Conservation (phyloP, 2,113 vertebrate genomes). For the Trogon melanurus region DNA sequence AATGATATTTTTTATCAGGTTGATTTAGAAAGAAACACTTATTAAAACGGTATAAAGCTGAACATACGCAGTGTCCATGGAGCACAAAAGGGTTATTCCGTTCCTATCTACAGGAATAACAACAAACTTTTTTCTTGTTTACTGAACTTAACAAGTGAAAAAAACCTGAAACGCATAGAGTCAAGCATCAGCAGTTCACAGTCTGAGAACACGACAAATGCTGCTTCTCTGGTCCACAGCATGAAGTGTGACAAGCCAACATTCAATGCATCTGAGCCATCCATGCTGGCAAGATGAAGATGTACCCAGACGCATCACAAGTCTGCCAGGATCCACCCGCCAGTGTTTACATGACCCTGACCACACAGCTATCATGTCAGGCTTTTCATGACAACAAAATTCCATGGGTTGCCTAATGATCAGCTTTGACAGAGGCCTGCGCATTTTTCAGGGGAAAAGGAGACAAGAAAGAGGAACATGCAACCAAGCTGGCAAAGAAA, state of each 20-base stretch:
- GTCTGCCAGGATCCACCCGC: not conserved
- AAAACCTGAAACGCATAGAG: not conserved
- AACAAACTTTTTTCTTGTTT: not conserved
- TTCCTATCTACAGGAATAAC: not conserved
- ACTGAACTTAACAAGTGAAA: not conserved
- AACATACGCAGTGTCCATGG: not conserved
- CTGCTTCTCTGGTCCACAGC: not conserved
- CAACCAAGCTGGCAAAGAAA: not conserved
- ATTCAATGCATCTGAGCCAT: not conserved
- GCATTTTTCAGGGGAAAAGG: not conserved
- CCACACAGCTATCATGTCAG: not conserved
- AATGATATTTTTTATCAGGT: not conserved
- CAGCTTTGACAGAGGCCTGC: not conserved
- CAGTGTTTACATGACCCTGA: not conserved
- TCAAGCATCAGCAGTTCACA: rapidly evolving
- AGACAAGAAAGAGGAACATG: not conserved
- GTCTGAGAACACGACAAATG: not conserved
- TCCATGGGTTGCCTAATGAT: not conserved
- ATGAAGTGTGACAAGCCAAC: not conserved
- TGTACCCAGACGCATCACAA: not conserved
- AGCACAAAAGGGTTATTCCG: not conserved
- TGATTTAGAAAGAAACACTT: not conserved
- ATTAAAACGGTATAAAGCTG: not conserved
- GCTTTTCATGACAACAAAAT: not conserved
- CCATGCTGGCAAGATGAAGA: not conserved